Conservation (phyloP, 2,797 vertebrate genomes). For the Synaphobranchus kaupii region DNA sequence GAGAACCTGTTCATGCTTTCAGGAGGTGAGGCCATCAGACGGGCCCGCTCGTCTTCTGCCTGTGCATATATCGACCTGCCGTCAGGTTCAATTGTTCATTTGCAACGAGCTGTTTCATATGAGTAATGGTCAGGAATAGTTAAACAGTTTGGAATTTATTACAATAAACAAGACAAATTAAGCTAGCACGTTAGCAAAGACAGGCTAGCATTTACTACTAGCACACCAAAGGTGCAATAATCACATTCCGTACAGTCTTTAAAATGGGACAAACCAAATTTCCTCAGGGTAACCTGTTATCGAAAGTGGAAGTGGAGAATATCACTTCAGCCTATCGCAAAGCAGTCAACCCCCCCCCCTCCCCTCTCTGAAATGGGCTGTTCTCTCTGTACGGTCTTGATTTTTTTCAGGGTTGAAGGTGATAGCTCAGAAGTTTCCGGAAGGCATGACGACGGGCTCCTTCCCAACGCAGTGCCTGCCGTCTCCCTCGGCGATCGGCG, state of each 20-base stretch:
- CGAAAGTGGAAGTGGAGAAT: not conserved
- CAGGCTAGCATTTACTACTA: not conserved
- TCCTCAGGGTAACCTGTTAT: too few relatives aligned
- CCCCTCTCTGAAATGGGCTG: not conserved
- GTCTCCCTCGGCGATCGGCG: constrained; percentile 22
- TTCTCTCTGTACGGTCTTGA: not conserved
- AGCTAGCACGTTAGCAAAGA: too few relatives aligned
- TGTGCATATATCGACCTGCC: not conserved
- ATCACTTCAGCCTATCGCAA: not conserved
- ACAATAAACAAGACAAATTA: not conserved
- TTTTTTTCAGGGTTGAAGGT: constrained; percentile 84
- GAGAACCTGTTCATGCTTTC: constrained; percentile 96
- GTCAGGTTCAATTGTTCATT: not conserved
- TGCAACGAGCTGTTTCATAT: not conserved
- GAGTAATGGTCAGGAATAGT: not conserved
- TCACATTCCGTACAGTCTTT: not conserved
- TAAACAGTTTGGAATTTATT: not conserved
- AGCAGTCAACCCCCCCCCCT: not conserved
- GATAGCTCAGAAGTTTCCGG: constrained; percentile 85
- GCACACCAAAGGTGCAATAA: not conserved
- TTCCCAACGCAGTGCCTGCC: constrained; percentile 73
- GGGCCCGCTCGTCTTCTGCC: not conserved
- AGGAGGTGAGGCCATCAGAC: constrained; percentile 75
- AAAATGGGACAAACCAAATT: not conserved
- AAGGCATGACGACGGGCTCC: constrained; percentile 82